Conservation (phyloP, 2,888 invertebrate species). For the Hermaeophaga mercurialis region DNA sequence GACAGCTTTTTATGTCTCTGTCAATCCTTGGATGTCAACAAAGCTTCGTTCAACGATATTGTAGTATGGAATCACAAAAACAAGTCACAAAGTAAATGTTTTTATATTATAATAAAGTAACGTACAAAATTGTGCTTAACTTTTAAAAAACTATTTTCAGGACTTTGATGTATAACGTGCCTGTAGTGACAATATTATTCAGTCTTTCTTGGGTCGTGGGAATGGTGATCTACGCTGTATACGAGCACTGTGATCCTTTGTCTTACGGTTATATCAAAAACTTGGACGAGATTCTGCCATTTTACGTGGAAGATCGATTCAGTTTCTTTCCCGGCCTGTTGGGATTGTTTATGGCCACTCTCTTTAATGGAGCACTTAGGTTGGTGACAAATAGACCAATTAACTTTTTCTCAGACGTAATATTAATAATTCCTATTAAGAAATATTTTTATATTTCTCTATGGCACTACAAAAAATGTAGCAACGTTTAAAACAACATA, state of each 20-base stretch:
- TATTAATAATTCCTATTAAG: conserved; percentile 5
- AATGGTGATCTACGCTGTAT: conserved; percentile 84
- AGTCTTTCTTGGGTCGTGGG: conserved; percentile 86
- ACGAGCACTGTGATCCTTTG: conserved; percentile 83
- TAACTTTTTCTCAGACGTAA: conserved; percentile 27
- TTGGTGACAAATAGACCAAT: conserved; percentile 49
- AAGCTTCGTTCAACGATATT: conserved; percentile 86
- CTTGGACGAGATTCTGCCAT: conserved; percentile 84
- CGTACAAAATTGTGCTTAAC: not conserved
- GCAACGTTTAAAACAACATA: too few species aligned
- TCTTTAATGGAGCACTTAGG: conserved; percentile 93
- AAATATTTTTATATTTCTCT: not conserved
- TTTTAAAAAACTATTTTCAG: conserved; percentile 53
- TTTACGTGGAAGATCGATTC: conserved; percentile 88
- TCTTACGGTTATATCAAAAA: conserved; percentile 74
- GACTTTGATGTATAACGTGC: conserved; percentile 78
- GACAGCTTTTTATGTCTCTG: conserved; percentile 85
- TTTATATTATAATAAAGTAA: not conserved
- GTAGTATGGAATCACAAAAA: conserved; percentile 74
- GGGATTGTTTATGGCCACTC: conserved; percentile 87
- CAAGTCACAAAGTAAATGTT: conserved; percentile 67
- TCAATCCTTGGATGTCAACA: conserved; percentile 89
- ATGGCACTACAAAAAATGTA: too few species aligned
- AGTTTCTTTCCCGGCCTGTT: conserved; percentile 82
- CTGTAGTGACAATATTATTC: conserved; percentile 78